Conservation (phyloP, 2,888 invertebrate species). For the Drosophila testacea region DNA sequence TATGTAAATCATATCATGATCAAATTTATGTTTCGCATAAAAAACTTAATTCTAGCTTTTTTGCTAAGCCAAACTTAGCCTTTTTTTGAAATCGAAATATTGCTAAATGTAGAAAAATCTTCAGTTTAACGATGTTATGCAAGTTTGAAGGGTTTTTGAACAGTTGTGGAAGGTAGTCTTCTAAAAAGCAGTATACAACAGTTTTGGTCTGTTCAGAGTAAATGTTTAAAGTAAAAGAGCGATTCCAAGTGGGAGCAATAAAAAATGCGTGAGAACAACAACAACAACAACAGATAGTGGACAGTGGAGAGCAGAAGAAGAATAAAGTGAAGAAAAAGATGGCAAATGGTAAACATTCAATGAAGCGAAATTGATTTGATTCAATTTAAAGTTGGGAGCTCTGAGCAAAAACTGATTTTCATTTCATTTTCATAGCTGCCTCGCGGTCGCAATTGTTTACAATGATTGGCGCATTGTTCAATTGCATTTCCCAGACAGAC, state of each 20-base stretch:
- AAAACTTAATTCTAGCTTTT: no score
- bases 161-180: no score
- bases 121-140: no score
- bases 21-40: no score
- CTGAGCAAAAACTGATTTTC: slow-evolving; percentile 54
- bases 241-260: slow-evolving; percentile 31
- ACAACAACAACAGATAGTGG: slow-evolving; percentile 2
- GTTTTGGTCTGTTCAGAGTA: not conserved
- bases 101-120: no score
- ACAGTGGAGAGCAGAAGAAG: not conserved
- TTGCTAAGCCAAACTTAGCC: no score
- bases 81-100: no score
- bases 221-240: not conserved
- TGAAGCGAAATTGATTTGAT: slow-evolving; percentile 78
- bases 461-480: slow-evolving; percentile 66
- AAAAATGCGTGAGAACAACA: slow-evolving; percentile 47
- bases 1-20: no score
- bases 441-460: slow-evolving; percentile 61
- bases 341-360: slow-evolving; percentile 72
- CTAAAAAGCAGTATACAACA: not conserved
- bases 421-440: slow-evolving; percentile 54
- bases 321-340: not conserved
- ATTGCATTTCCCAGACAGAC: slow-evolving; percentile 48
- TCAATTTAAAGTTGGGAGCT: slow-evolving; percentile 68
- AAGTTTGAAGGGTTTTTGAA: no score